Evolutionary conservation across 1,140 invertebrate species (phyloP), one percentile per base, ranked within the genome.

Genomic region (Solenopsis fugax): DNA sequence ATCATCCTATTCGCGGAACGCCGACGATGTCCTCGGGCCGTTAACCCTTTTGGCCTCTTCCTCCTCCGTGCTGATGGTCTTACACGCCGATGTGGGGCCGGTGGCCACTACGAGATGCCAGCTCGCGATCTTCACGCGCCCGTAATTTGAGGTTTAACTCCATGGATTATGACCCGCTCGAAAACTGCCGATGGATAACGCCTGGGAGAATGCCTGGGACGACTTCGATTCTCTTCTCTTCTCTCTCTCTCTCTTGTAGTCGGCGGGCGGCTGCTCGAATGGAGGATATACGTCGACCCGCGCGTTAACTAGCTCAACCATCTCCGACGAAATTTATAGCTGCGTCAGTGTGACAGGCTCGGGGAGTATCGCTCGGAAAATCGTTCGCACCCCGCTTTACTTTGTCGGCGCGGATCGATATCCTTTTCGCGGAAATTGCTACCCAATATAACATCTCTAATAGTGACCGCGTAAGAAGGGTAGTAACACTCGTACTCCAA

Each of bases 1-100:
- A 84, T 84, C 69, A 54, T 84, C 41, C 69, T 84, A 60, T 84
- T 73, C n/a, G 80, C 24, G 34, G 48, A 80, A 72, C 80, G 7
- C 52, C 37, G 54, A 60, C 54, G 24, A 62, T 50, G 54, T 84
- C 37, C 80, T 73, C 67, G 54, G 80, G 69, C 69, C 69, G 41
- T 84, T 84, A 84, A 84, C 69, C 69, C 80, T 60, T 75, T 75
- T 18, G 54, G 48, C 50, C 50, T 41, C 34, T 54, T 80, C 48
- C 48, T 67, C 34, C 48, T 69, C 29, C 52, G 52, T 48, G 58
- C 58, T 48, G 75, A 78, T 64, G 62, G 34, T 60, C 41, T 81
- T 73, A 48, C 65, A 18, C 69, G 65, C 65, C 54, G 34, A 34
- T 29, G 29, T 21, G 64, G 18, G 65, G 34, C 64, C 24, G 60